Base-by-base conservation (phyloP, 2,888 invertebrate species). In the Polietes domitor region DNA sequence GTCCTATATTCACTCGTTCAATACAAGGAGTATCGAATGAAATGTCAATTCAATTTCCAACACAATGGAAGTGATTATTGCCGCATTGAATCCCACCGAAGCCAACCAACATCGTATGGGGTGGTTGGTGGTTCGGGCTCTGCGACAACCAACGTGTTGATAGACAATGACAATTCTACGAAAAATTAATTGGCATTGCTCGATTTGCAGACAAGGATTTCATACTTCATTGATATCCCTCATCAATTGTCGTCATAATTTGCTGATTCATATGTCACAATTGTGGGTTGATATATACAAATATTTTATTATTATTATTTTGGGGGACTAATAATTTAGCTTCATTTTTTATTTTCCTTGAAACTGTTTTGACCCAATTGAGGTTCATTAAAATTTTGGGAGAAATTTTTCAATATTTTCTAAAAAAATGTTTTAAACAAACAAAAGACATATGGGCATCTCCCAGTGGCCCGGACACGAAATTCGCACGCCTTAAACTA, bases 1-100 rank as follows among this genome's bases (percentile, higher is more conserved):
- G 15, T 61, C 61, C 61, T n/a, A 15, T 47, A 47, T 47, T 47
- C 12, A 61, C 26, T 61, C 28, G 28, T 61, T 26, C 61, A 32
- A 61, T 61, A 32, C 61, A 4, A 32, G 28, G 17, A 61, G 61
- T 61, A 68, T 24, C 68, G 41, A 43, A 43, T 24, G 43, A 21
- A 43, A 43, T 68, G 68, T 37, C 17, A 43, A 68, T 68, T 68
- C 68, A 68, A 68, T 68, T 43, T 43, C 24, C 0, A 6, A 7
- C 43, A 68, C 68, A 68, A 68, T 68, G 43, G 43, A 21, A 43
- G 41, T 68, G 68, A 68, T 68, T 68, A 68, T 68, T 68, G 68
- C 41, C 65, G 21, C 41, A 65, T n/a, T 3, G 61, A 41, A 65
- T 65, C 37, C 17, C 4, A 65, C n/a, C 19, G 12, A 12, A 37